phyloP scores from a whole-genome alignment of 2,888 invertebrate genomes.

The Hypomecis atomaria region DNA sequence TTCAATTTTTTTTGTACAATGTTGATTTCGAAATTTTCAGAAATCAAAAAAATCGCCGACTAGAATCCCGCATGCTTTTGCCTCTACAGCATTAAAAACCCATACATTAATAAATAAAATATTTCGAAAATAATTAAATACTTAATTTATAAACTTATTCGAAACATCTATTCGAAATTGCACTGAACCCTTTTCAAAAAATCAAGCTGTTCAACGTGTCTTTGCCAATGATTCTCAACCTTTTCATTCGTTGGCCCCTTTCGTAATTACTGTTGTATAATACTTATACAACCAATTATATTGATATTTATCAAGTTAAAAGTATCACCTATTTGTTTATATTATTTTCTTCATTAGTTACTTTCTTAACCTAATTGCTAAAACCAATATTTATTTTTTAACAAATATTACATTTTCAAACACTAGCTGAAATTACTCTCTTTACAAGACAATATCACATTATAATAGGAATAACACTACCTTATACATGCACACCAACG shows the following conservation, averaged over 20 bases:
- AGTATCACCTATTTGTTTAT: too few relatives aligned
- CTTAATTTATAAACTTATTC: neutral
- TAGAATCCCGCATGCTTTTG: too few relatives aligned
- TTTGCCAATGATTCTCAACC: neutral
- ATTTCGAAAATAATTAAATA: constrained; percentile 2
- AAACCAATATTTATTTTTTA: neutral
- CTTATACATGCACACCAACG: neutral
- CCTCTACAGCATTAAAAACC: neutral
- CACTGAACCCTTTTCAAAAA: constrained; percentile 10
- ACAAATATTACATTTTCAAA: too few relatives aligned
- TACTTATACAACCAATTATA: too few relatives aligned
- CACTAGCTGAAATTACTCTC: constrained; percentile 4
- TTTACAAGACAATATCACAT: neutral
- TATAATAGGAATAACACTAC: neutral
- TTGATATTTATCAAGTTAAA: too few relatives aligned
- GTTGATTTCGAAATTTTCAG: too few relatives aligned
- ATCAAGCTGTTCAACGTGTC: neutral
- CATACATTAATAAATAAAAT: neutral
- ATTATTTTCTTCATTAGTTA: neutral
- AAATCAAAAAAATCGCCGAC: too few relatives aligned
- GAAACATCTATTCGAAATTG: constrained; percentile 12
- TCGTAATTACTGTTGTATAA: neutral
- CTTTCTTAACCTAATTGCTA: neutral
- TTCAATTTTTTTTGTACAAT: too few relatives aligned
- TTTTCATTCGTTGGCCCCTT: neutral